Evolutionary conservation across 1,140 invertebrate genomes (phyloP), one percentile per base, ranked within the genome.

Genomic region (Euura lappo): DNA sequence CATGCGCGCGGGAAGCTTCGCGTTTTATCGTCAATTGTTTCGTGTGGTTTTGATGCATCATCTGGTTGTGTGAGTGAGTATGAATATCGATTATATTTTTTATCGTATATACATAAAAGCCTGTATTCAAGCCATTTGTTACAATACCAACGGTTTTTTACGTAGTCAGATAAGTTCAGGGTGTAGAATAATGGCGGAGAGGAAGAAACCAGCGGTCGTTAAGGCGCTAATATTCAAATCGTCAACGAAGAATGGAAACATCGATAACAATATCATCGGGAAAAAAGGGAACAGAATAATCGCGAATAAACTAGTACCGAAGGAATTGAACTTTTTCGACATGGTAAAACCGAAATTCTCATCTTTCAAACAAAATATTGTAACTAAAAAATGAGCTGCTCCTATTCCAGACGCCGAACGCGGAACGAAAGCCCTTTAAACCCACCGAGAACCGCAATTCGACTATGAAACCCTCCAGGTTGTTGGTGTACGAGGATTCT

Each of bases 401-500:
- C 28, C 28, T 60, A 60, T 60, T 60, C 13, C 51, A 60, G 51
- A n/a, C 13, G 13, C 13, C 51, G 8, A 60, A n/a, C 13, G 13
- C 51, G 10, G 13, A 60, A 11, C 6, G 13, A 60, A 8, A 6
- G 6, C 51, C 8, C 10, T 60, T 60, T 5, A n/a, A 11, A 8
- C 10, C 13, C 51, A 60, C 10, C 8, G 51, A 11, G 5, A 60
- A 28, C 28, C 28, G 28, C 28, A 28, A 28, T 28, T 28, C 28
- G 28, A 28, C 28, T 3, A 60, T 6, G 51, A 60, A 60, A 3
- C 51, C 51, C 10, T 8, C 51, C 51, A 60, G 51, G 51, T 8
- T 60, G 10, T 60, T 60, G 51, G 51, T 60, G 8, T 60, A 60
- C 51, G 51, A 75, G 69, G 28, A 69, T 69, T 72, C 47, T 44